Evolutionary conservation across 2,797 vertebrate species (phyloP).

Genomic region (Anguilla megastoma): DNA sequence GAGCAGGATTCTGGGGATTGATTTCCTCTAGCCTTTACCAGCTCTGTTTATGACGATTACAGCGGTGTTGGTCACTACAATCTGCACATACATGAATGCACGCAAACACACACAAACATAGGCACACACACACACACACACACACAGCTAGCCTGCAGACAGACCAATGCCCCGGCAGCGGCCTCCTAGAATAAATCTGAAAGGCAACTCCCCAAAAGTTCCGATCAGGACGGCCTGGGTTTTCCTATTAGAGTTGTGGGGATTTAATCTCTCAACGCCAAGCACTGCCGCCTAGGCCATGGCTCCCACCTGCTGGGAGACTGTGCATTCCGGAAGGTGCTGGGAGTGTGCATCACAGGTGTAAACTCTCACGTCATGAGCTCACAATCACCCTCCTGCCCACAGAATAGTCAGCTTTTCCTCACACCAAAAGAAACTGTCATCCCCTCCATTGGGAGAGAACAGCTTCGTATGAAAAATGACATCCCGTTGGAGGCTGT

Average conservation of each 20-base stretch:
- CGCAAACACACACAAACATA: background rate
- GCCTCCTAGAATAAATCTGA: background rate
- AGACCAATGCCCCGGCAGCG: background rate
- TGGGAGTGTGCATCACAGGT: background rate
- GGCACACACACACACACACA: background rate
- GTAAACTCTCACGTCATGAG: background rate
- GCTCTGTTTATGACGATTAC: conserved; percentile 9
- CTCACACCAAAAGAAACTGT: background rate
- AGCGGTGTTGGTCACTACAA: background rate
- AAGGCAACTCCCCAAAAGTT: background rate
- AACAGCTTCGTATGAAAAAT: background rate
- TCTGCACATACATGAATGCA: background rate
- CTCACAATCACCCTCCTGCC: background rate
- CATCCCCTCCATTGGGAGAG: background rate
- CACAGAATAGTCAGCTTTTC: background rate
- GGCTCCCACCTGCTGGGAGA: background rate
- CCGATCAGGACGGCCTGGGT: background rate
- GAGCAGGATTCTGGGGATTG: background rate
- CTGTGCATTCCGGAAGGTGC: background rate
- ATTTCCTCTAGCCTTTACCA: background rate
- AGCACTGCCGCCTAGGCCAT: background rate
- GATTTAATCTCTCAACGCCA: background rate
- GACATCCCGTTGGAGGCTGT: background rate
- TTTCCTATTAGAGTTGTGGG: background rate
- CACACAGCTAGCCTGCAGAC: background rate